Base-by-base conservation (phyloP, 2,113 vertebrate genomes). In the Atherinomorus stipes region DNA sequence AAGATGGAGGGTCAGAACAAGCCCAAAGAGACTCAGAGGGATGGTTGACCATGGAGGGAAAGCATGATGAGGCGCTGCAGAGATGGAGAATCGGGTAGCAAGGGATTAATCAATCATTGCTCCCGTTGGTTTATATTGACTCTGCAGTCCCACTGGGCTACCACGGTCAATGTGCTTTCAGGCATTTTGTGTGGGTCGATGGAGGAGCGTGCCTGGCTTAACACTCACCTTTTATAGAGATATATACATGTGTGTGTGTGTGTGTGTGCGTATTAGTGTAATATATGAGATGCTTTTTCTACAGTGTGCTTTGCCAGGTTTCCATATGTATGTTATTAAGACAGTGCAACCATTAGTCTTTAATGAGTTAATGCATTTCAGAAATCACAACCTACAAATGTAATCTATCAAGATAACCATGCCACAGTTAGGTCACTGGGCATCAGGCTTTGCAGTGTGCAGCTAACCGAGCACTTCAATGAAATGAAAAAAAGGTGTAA, bases 151-250 rank as follows among this genome's bases (percentile, higher is more conserved):
- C 85, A 86, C 79, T 83, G 87, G 88, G 83, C 82, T 71, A 26
- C 86, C 81, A 77, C 57, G 76, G 82, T 90, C 90, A 91, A 91
- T 91, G 86, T 85, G 89, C 90, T 91, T 86, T 89, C 87, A 88
- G 89, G 86, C 90, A 89, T 90, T 90, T 90, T 83, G 85, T 4
- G 57, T 80, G 71, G 89, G 84, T 93, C 91, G 87, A 93, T 93
- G 83, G 42, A 66, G 84, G 78, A 90, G 84, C 80, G 88, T 93
- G 91, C 88, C 85, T 82, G 87, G 80, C 84, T 85, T 87, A 91
- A 84, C 83, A 74, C 80, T 85, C 74, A 85, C 71, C 84, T 79
- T 82, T 88, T 85, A 88, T 70, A 80, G 50, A 15, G 56, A 70
- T 80, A 47, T 49, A 57, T 79, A 62, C 18, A 47, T 66, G 56